A percentile compares a stretch with the other conserved stretches of the same genome.
These are phyloP conservation scores for Platorchestia sp. DNA, from an alignment of 1,140 invertebrate species.

Conservation along the genomic window DNA sequence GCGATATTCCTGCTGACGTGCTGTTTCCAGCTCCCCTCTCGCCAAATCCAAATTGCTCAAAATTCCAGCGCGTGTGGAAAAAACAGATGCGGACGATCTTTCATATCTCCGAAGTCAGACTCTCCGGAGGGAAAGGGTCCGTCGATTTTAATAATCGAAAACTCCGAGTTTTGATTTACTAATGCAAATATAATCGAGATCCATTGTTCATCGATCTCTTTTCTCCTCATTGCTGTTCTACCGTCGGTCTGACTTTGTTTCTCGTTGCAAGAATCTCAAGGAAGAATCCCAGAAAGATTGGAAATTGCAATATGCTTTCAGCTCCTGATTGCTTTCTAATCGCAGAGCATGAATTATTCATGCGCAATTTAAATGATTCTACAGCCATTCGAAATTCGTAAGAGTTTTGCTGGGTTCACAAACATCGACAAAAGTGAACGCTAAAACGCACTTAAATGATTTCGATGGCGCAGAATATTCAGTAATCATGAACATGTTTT, in stretches of 20 bases:
- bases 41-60: neutral
- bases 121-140: neutral
- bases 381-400: neutral
- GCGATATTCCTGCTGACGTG: neutral
- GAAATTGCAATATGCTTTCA: neutral
- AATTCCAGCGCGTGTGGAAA: neutral
- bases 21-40: neutral
- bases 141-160: neutral
- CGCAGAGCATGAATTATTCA: neutral
- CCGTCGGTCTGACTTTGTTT: neutral
- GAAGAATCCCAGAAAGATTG: neutral
- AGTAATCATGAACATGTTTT: neutral
- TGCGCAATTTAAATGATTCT: constrained; percentile 1
- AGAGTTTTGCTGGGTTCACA: neutral
- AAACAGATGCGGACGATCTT: neutral
- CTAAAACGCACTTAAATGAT: neutral
- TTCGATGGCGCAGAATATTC: neutral
- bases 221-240: neutral
- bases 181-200: neutral
- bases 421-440: neutral
- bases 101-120: neutral
- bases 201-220: neutral
- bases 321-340: neutral
- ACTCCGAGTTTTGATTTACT: neutral
- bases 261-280: neutral